These are phyloP conservation scores for Lasius platythorax DNA, from an alignment of 2,888 invertebrate species.

Conservation along the genomic window DNA sequence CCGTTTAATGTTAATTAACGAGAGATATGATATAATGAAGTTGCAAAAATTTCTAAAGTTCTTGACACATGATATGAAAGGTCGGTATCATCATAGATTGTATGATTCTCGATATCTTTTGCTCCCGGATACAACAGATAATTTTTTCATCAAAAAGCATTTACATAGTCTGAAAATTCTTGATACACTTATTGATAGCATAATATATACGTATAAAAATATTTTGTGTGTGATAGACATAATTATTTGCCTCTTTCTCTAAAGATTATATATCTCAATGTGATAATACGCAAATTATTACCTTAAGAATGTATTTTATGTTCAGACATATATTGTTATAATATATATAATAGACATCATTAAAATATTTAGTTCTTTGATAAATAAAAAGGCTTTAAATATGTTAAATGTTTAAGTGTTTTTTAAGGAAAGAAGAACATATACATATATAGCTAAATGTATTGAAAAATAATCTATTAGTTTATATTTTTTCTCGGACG, in stretches of 20 bases:
- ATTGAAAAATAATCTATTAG: background rate
- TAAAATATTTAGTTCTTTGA: background rate
- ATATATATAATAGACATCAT: background rate
- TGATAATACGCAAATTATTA: background rate
- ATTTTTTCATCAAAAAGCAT: background rate
- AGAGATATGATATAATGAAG: background rate
- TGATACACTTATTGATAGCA: background rate
- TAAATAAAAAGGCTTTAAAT: background rate
- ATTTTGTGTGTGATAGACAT: background rate
- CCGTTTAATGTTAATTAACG: background rate
- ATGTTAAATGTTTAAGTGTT: background rate
- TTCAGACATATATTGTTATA: background rate
- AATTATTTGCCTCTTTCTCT: background rate
- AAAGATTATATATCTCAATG: no score
- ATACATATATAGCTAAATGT: background rate
- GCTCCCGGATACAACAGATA: constrained; percentile 30
- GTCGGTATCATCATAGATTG: background rate
- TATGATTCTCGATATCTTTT: background rate
- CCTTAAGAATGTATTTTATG: background rate
- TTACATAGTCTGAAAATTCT: background rate
- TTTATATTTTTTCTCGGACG: background rate
- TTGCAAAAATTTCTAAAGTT: background rate
- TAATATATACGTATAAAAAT: background rate
- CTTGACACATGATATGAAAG: background rate
- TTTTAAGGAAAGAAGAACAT: background rate